Conservation (phyloP, 2,797 vertebrate species). For the Stomatorhinus walkeri region DNA sequence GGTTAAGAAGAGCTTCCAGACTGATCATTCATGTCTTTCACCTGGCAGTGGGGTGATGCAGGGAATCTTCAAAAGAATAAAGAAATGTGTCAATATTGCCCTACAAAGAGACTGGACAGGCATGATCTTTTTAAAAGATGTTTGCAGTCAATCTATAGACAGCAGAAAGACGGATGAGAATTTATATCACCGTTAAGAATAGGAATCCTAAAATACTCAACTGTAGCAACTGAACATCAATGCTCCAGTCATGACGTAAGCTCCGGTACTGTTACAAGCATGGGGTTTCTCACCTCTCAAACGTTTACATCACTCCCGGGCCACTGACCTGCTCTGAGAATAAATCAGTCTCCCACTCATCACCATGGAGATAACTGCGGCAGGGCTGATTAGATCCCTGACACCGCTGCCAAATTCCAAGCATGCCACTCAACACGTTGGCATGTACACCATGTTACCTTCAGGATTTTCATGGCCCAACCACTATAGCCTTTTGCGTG, state of each 20-base stretch:
- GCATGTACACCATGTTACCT: not conserved
- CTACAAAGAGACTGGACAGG: not conserved
- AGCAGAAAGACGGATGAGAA: not conserved
- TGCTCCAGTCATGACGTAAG: not conserved
- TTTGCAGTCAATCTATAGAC: not conserved
- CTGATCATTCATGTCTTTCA: not conserved
- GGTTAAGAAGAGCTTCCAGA: constrained; percentile 9
- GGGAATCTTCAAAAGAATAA: constrained; percentile 13
- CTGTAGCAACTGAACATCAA: not conserved
- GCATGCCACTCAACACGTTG: not conserved
- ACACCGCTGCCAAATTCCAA: not conserved
- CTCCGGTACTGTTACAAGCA: not conserved
- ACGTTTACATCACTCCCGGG: not conserved
- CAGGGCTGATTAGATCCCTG: not conserved
- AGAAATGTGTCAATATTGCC: not conserved
- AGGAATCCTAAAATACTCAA: not conserved
- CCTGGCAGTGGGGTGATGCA: not conserved
- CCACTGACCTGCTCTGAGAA: constrained; percentile 1
- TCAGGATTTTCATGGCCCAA: not conserved
- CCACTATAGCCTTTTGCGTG: not conserved
- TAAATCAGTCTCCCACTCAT: constrained; percentile 16
- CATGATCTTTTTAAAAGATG: not conserved
- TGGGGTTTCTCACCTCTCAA: not conserved
- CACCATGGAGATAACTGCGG: constrained; percentile 18
- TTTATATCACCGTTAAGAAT: not conserved